Percentiles rank a stretch among this genome's conserved stretches.
phyloP scores from a whole-genome alignment of 1,140 invertebrate genomes.

The Trichogramma pretiosum region DNA sequence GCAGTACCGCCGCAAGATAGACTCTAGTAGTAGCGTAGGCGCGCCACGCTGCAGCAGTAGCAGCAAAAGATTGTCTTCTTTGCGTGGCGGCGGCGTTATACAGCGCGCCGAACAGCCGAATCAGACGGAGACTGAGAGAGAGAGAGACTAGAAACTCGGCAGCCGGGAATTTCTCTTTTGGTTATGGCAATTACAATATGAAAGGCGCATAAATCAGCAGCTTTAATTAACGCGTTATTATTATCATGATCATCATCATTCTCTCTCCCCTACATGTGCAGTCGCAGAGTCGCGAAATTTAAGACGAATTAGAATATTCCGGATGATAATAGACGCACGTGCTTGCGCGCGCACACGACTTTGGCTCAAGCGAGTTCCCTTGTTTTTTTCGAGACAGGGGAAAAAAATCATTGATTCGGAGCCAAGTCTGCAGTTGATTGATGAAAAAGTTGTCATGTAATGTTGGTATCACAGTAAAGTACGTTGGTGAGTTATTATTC shows the following conservation, averaged over 20 bases:
- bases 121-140: no score
- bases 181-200: slow-evolving; percentile 43
- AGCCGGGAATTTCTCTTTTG: slow-evolving; percentile 23
- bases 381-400: not conserved
- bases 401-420: not conserved
- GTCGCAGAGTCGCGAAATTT: not conserved
- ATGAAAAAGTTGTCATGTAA: not conserved
- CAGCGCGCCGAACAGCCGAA: no score
- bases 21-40: not conserved
- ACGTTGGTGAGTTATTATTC: no score
- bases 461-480: not conserved
- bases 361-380: not conserved
- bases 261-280: no score
- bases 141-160: no score
- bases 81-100: no score
- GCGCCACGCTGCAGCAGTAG: slow-evolving; percentile 7
- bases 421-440: not conserved
- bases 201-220: slow-evolving; percentile 42
- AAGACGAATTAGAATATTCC: slow-evolving; percentile 30
- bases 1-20: slow-evolving; percentile 25
- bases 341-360: not conserved
- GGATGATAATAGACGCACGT: slow-evolving; percentile 9
- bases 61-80: slow-evolving; percentile 31
- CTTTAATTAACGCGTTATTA: slow-evolving; percentile 44
- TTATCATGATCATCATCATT: slow-evolving; percentile 41